Evolutionary conservation across 2,888 invertebrate species (phyloP), one percentile per base, ranked within the genome.

Genomic region (Exephanes ischioxanthus): DNA sequence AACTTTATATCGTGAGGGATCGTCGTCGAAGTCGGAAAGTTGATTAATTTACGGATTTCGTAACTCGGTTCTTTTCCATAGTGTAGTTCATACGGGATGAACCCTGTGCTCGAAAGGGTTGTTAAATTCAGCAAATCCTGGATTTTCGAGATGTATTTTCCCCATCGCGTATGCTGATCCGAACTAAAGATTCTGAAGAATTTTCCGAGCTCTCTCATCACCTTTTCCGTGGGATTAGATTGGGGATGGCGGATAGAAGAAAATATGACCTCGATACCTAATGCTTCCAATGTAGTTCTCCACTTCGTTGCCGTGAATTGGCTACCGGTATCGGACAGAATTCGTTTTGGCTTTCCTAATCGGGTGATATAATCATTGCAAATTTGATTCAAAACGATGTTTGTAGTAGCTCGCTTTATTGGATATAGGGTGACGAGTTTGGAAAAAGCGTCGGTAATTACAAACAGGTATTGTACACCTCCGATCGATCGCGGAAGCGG

Each of bases 211-310:
- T 88, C 88, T 0, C 86, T 53, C 87, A 89, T 89, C 0, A 87
- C 85, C 22, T 88, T 51, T 67, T 89, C 88, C 6, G 84, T 80
- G 0, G 88, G 87, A n/a, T 89, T 89, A 0, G 83, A 81, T 63
- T 89, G 85, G 3, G 87, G 89, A 48, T 89, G 87, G 14, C 89
- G 63, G 9, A 89, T 85, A 14, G 77, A 53, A 22, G 19, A 41
- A 73, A 68, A 72, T 66, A 72, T 19, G 9, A 14, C 75, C 4
- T 37, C 61, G 19, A 67, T 22, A 68, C 41, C 53, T 3, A 37
- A 16, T 76, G 19, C 61, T 48, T 79, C 67, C 5, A 63, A 51
- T 2, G n/a, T 37, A 41, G 9, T 41, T 41, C 41, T 41, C 41
- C 41, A 41, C 41, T 41, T 41, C 2, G 41, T 9, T 9, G 41